A percentile compares a stretch with the other conserved stretches of the same genome.
phyloP scores from a whole-genome alignment of 2,888 invertebrate genomes.

The Cerastis leucographa region DNA sequence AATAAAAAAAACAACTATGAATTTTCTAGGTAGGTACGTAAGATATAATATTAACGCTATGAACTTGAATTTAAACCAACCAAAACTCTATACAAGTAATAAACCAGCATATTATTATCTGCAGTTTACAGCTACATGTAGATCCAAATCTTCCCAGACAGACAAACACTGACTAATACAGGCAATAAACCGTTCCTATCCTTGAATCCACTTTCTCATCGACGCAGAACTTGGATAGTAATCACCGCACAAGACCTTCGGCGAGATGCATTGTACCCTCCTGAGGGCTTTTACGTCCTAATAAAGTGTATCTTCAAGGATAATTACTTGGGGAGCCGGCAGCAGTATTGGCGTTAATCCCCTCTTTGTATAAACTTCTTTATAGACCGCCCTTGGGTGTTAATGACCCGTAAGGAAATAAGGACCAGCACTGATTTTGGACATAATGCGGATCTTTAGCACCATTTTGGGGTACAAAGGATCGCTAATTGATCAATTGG shows the following conservation, averaged over 20 bases:
- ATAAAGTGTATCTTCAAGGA: constrained; percentile 73
- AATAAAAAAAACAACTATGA: no score
- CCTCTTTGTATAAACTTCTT: constrained; percentile 65
- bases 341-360: constrained; percentile 66
- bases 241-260: constrained; percentile 62
- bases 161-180: constrained; percentile 42
- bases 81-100: not conserved
- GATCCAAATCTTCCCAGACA: constrained; percentile 33
- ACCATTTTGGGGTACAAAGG: constrained; percentile 21
- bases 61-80: not conserved
- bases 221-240: constrained; percentile 51
- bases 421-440: constrained; percentile 49
- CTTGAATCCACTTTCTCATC: constrained; percentile 53
- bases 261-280: constrained; percentile 70
- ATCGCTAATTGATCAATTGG: constrained; percentile 48
- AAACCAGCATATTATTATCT: not conserved
- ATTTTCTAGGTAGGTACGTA: no score
- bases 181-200: constrained; percentile 47
- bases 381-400: constrained; percentile 46
- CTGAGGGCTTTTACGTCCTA: constrained; percentile 64
- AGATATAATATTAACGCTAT: not conserved
- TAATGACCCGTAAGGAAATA: constrained; percentile 54
- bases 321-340: constrained; percentile 67
- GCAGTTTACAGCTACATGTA: constrained; percentile 1
- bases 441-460: constrained; percentile 30